A percentile compares a stretch with the other conserved stretches of the same genome.
Conservation (phyloP, 64 coral and sea anemone species). For the Cladopsammia gracilis region DNA sequence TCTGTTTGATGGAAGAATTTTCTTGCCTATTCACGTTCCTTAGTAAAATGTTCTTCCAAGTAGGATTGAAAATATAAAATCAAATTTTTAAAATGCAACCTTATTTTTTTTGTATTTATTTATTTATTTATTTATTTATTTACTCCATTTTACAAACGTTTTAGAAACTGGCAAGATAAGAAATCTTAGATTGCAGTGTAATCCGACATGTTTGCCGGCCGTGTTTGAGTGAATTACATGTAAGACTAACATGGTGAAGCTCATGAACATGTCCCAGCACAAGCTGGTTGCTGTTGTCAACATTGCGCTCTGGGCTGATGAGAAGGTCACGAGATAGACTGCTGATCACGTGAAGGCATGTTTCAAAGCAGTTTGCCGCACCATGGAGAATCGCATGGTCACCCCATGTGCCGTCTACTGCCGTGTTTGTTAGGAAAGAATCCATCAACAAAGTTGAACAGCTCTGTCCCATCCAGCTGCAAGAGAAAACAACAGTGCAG, state of each 20-base stretch:
- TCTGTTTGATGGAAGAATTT: no score
- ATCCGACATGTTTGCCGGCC: neutral
- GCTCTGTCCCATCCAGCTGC: neutral
- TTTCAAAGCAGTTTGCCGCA: neutral
- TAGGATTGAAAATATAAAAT: no score
- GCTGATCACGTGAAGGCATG: neutral
- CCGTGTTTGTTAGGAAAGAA: neutral
- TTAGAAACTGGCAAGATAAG: no score
- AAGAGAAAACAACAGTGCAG: neutral
- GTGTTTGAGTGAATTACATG: neutral
- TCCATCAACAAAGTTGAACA: neutral
- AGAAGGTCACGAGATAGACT: neutral
- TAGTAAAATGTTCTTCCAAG: no score
- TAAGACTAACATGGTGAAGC: neutral
- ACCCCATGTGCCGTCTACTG: neutral
- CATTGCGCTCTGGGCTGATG: neutral
- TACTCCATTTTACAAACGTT: no score
- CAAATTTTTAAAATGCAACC: no score
- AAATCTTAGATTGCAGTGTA: no score
- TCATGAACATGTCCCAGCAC: neutral
- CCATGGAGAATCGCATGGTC: neutral
- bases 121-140: no score
- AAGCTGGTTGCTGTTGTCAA: neutral
- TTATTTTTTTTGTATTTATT: no score
- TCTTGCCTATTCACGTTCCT: no score